phyloP scores from a whole-genome alignment of 2,113 vertebrate genomes.

The Vulpes ferrilata region DNA sequence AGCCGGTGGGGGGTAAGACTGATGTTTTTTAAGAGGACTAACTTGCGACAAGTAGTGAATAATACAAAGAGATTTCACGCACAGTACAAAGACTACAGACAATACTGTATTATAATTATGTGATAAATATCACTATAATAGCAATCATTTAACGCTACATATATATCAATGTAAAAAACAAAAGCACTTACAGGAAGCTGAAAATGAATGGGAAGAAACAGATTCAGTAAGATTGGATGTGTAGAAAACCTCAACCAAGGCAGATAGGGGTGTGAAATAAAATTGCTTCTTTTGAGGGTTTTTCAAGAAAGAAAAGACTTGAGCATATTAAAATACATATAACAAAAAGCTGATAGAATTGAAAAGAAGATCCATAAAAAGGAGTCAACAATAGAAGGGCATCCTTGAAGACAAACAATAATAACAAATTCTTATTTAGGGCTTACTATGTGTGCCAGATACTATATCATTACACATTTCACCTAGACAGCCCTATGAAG shows the following conservation, averaged over 20 bases:
- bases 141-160: neutral
- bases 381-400: neutral
- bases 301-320: neutral
- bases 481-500: neutral
- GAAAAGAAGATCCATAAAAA: neutral
- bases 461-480: neutral
- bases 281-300: neutral
- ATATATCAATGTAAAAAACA: neutral
- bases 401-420: neutral
- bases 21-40: neutral
- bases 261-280: neutral
- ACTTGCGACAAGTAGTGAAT: neutral
- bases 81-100: neutral
- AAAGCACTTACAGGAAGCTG: neutral
- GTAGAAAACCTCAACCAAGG: neutral
- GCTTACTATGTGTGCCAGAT: neutral
- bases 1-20: neutral
- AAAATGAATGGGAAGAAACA: neutral
- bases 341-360: neutral
- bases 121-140: neutral
- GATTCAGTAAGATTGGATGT: neutral
- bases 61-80: neutral
- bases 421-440: neutral
- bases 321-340: neutral
- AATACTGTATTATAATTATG: neutral